These are phyloP conservation scores for Cepaea nemoralis DNA, from an alignment of 1,140 invertebrate genomes.

Conservation along the genomic window DNA sequence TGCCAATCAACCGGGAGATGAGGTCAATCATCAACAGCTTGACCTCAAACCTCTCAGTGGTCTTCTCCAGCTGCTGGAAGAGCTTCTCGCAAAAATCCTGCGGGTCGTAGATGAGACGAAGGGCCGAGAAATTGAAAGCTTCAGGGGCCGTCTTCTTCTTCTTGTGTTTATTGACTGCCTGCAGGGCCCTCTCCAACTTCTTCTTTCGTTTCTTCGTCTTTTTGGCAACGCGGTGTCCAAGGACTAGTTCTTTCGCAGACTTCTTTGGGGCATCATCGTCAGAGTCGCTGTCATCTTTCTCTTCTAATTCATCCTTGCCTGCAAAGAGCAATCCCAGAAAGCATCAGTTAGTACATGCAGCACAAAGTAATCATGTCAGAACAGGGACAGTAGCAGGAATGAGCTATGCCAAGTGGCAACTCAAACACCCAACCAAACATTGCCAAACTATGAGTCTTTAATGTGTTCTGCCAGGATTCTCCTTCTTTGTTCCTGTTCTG, in stretches of 20 bases:
- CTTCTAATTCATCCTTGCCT: conserved; percentile 30
- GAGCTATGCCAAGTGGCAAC: no score
- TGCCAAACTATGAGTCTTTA: no score
- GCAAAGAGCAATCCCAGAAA: conserved; percentile 3
- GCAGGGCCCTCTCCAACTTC: conserved; percentile 91
- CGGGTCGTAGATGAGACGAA: conserved; percentile 95
- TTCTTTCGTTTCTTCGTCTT: conserved; percentile 95
- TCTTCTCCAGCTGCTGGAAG: conserved; percentile 86
- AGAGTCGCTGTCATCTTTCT: conserved; percentile 41
- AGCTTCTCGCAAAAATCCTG: conserved; percentile 95
- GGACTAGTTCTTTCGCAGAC: conserved; percentile 84
- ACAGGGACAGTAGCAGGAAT: no score
- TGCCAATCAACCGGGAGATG: conserved; percentile 93
- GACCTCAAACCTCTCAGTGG: conserved; percentile 94
- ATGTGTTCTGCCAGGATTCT: no score
- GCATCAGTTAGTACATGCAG: no score
- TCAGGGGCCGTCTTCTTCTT: conserved; percentile 89
- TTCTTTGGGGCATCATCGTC: conserved; percentile 61
- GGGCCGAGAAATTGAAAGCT: conserved; percentile 90
- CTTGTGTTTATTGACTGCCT: conserved; percentile 85
- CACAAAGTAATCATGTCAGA: no score
- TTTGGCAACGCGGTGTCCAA: conserved; percentile 94
- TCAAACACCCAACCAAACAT: no score
- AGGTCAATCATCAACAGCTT: conserved; percentile 95
- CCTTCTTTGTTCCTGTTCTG: no score